Base-by-base conservation (phyloP, 2,888 invertebrate species). In the Hypomecis atomaria region DNA sequence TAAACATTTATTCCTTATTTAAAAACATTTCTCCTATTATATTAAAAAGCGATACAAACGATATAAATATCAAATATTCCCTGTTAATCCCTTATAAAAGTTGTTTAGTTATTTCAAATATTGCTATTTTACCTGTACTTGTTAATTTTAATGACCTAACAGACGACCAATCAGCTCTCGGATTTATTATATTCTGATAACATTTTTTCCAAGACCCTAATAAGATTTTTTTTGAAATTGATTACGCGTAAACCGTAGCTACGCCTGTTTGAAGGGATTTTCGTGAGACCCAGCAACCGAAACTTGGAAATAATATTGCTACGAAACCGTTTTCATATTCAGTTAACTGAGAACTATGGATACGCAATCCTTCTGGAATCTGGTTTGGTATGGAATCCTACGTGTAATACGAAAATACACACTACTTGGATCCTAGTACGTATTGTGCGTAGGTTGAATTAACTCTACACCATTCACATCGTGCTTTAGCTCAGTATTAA, bases 271-370 rank as follows among this genome's bases (percentile, higher is more conserved):
- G 64, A 65, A 52, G 52, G 64, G 59, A 60, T 65, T 65, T 65
- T 37, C 50, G 45, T 60, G 57, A 65, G 56, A 48, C 53, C 36
- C 36, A 45, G 65, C 47, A 60, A 65, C 59, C 56, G 47, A 64
- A 59, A 59, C 52, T 64, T 40, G 37, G 56, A 60, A 55, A 61
- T 53, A 64, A 59, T 65, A 60, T 60, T 57, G 53, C 63, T 50
- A 6, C 33, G 56, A 47, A 60, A 53, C 59, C 42, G 47, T 65
- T 60, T 64, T 65, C 60, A 57, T 65, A 65, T 65, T 57, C 59
- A 60, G 59, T 56, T 47, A 59, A 44, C 48, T 54, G 42, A 23
- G 57, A 54, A 49, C 40, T 50, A 56, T 50, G 42, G 44, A 52
- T 34, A 40, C 54, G 9, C 55, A 64, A 59, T 59, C 64, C 59